Evolutionary conservation across 2,888 invertebrate genomes (phyloP), one percentile per base, ranked within the genome.

Genomic region (Hedychridium roseum): DNA sequence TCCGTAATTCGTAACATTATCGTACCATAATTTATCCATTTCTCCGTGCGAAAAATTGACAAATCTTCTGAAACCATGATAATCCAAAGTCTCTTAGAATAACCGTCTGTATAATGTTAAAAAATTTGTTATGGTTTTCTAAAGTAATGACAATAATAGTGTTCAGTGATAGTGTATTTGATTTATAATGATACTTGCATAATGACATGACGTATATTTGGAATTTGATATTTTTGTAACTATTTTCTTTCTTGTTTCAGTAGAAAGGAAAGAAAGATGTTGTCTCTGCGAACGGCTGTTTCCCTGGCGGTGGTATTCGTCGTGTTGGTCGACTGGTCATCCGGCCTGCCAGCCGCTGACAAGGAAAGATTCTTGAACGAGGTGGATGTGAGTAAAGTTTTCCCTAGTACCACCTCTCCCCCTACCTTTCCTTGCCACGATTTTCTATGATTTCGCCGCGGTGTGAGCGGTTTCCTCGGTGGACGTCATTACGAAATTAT

Each of bases 361-460:
- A 79, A 79, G 49, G 78, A 78, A 21, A 66, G 74, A 36, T 64
- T 79, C 41, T 58, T 78, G 53, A 75, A 72, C 53, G 74, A 74
- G 44, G 67, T 78, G 18, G 76, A 76, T 50, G 80, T 79, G 55
- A 79, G 79, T 76, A 50, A 28, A 12, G n/a, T 20, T 16, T 30
- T 30, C n/a, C 12, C 7, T 34, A 40, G 35, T 11, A 20, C 16
- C 14, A 14, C 40, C 32, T 50, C 43, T 50, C 40, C 39, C 50
- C 31, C 26, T 36, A 39, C 11, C 30, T 15, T 39, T 43, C 21
- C 26, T 38, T 47, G n/a, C 28, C 3, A 4, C 28, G 5, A 14
- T n/a, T 1, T 4, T 4, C 12, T 3, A 28, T 14, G n/a, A n/a
- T 27, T 11, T 11, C 12, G 3, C 7, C 28, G 28, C n/a, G n/a